phyloP scores from a whole-genome alignment of 1,140 invertebrate species.

The Drosophila mauritiana region DNA sequence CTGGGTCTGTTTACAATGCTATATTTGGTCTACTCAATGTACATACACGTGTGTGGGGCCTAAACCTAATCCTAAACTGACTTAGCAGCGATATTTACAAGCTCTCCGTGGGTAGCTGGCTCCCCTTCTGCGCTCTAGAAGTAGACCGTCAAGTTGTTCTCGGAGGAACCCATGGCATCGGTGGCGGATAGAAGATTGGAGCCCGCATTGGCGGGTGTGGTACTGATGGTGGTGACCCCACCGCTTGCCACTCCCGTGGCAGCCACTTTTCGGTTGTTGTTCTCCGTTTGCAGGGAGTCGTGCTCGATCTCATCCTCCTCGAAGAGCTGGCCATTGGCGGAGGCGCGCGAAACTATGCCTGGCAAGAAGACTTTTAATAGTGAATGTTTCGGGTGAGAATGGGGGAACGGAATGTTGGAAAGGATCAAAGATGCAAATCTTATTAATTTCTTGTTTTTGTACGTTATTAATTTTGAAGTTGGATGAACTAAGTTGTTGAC shows the following conservation, averaged over 20 bases:
- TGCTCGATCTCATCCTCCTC: conserved; percentile 83
- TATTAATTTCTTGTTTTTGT: not conserved
- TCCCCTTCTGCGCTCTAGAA: conserved; percentile 46
- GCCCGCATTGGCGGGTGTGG: conserved; percentile 36
- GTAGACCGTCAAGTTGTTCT: conserved; percentile 84
- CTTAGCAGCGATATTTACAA: conserved; percentile 71
- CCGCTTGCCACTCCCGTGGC: conserved; percentile 28
- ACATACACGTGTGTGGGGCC: conserved; percentile 54
- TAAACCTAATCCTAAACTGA: conserved; percentile 61
- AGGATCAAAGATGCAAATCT: not conserved
- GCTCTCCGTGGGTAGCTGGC: not conserved
- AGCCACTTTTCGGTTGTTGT: conserved; percentile 69
- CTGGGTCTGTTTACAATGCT: conserved; percentile 72
- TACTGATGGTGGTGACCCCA: conserved; percentile 59
- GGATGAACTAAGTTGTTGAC: not conserved
- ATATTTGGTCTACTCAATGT: conserved; percentile 82
- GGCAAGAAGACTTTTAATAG: conserved; percentile 76
- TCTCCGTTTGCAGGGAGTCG: conserved; percentile 77
- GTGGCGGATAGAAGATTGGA: conserved; percentile 75
- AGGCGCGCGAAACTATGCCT: conserved; percentile 84
- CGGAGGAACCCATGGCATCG: conserved; percentile 82
- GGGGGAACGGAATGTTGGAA: conserved; percentile 16
- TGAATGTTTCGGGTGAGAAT: conserved; percentile 62
- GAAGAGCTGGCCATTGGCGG: conserved; percentile 81
- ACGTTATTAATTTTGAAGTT: not conserved